Evolutionary conservation across 2,888 invertebrate genomes (phyloP).

Genomic region (Petrophora chlorosata): DNA sequence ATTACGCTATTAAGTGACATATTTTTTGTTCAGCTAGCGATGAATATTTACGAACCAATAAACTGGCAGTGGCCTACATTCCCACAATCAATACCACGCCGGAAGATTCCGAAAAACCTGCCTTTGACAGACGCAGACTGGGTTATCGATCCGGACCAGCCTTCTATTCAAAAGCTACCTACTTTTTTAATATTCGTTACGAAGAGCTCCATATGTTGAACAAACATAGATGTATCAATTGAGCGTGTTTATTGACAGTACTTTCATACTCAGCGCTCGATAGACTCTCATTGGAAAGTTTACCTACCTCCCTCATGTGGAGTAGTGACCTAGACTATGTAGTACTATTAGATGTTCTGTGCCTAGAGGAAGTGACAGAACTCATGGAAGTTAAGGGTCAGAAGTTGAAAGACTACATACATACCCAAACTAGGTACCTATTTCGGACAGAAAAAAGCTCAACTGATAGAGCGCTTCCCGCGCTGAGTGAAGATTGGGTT

Average conservation of each 20-base stretch:
- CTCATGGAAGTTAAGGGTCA: background rate
- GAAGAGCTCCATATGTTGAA: background rate
- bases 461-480: too few species aligned
- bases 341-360: too few species aligned
- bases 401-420: background rate
- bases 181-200: conserved; percentile 11
- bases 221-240: conserved; percentile 15
- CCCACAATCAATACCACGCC: conserved; percentile 58
- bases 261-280: conserved; percentile 2
- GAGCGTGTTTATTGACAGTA: conserved; percentile 18
- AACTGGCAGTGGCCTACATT: conserved; percentile 69
- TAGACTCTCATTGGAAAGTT: background rate
- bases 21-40: conserved; percentile 49
- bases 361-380: conserved; percentile 9
- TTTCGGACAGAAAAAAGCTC: too few species aligned
- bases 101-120: conserved; percentile 53
- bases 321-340: conserved; percentile 14
- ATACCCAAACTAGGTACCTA: too few species aligned
- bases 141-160: conserved; percentile 46
- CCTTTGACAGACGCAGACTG: conserved; percentile 44
- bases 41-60: conserved; percentile 65
- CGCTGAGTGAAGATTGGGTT: too few species aligned
- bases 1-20: conserved; percentile 39
- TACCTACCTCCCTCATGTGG: conserved; percentile 3
- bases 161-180: conserved; percentile 1